Conservation (phyloP, 2,797 vertebrate genomes). For the Hephaestus fuliginosus region DNA sequence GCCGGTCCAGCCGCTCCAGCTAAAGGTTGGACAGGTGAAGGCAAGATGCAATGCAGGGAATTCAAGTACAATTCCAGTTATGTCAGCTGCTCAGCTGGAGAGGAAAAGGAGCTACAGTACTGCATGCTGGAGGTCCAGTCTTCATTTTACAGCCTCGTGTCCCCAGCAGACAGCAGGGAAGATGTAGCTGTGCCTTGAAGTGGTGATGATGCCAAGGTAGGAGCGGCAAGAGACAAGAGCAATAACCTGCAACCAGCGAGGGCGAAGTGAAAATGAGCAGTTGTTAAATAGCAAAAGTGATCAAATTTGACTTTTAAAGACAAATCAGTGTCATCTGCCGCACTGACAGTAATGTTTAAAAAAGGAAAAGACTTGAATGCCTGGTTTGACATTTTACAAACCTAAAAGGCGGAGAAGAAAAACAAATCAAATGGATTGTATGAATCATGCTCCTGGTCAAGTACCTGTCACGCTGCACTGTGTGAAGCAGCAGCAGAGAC, state of each 20-base stretch:
- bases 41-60: neutral
- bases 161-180: neutral
- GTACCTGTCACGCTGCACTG: neutral
- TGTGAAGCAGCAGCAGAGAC: constrained; percentile 11
- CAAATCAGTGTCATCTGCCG: neutral
- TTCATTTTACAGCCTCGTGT: neutral
- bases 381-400: constrained; percentile 13
- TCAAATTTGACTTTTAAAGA: neutral
- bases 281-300: neutral
- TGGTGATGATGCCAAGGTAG: neutral
- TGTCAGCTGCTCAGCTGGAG: constrained; percentile 24
- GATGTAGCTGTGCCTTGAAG: constrained; percentile 56
- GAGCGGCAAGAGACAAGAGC: neutral
- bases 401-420: neutral
- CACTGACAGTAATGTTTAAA: neutral
- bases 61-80: constrained; percentile 20
- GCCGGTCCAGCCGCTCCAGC: constrained; percentile 11
- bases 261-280: neutral
- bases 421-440: neutral
- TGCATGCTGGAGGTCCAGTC: neutral
- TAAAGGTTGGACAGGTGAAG: constrained; percentile 15
- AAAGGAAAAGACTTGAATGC: neutral
- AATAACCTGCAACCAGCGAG: neutral
- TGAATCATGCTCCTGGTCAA: constrained; percentile 10
- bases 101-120: neutral